Evolutionary conservation across 2,888 invertebrate species (phyloP), one percentile per base, ranked within the genome.

Genomic region (Tethea ocularis): DNA sequence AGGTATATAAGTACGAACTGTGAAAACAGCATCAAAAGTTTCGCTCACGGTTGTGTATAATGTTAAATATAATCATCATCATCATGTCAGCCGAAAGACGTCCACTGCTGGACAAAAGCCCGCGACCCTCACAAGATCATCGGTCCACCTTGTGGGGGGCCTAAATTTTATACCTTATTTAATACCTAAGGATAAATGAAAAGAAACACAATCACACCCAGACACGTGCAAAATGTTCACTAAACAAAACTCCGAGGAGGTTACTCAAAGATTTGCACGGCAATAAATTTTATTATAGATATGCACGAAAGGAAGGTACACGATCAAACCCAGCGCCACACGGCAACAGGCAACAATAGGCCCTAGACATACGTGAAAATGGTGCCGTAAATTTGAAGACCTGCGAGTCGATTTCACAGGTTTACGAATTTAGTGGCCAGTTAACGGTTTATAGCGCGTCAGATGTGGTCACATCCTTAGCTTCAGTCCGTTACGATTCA

Each of bases 401-500:
- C 51, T 46, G 29, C 11, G 17, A 56, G 38, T 51, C 58, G 51
- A 52, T 60, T 57, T 52, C 56, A 54, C 54, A 54, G 54, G 54
- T 54, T 20, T 46, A 33, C 33, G 54, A 22, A 54, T 54, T 54
- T 57, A 41, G 58, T 61, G 51, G 61, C 64, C 62, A 64, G 75
- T 77, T 79, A 74, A 67, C 70, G 69, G 76, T 78, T 78, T 77
- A 81, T 75, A 68, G 68, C 57, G 57, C 69, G 75, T 68, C 72
- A 69, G 75, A 72, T 79, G 80, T 78, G 79, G 78, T 74, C 76
- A 72, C 76, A 74, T 68, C 80, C 77, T 80, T 78, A 72, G 64
- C 65, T 61, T 57, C 62, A 52, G 57, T 56, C 38, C 67, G 74
- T 74, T 75, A 82, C 84, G 79, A 83, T 81, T 78, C 80, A 80